Conservation (phyloP, 1,140 invertebrate genomes). For the Subanguina moxae region DNA sequence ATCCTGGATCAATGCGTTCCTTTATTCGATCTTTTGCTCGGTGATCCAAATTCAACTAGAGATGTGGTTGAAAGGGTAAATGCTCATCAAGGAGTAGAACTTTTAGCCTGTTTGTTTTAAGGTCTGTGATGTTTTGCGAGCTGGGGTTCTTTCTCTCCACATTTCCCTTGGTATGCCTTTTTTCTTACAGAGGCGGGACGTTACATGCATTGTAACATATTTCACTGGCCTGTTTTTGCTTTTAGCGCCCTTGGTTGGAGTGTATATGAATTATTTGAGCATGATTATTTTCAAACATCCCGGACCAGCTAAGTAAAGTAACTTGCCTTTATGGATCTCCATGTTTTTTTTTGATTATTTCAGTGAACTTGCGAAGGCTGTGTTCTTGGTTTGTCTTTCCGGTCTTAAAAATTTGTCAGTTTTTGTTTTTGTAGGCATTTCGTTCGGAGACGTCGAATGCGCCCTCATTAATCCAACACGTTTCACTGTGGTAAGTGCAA, state of each 20-base stretch:
- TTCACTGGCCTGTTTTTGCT: too few species aligned
- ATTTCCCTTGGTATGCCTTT: background rate
- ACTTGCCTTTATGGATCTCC: background rate
- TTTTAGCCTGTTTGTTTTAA: background rate
- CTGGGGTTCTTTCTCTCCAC: background rate
- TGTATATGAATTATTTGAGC: background rate
- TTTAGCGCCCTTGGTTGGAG: background rate
- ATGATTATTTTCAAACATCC: slow-evolving; percentile 3
- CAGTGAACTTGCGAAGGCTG: background rate
- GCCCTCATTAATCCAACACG: background rate
- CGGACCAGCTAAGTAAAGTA: background rate
- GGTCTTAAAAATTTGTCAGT: background rate
- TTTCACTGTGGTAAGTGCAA: background rate
- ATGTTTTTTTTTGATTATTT: background rate
- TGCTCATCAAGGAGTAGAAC: background rate
- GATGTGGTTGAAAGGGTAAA: background rate
- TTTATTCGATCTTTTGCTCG: background rate
- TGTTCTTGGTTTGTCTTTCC: background rate
- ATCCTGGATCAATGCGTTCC: background rate
- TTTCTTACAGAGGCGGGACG: too few species aligned
- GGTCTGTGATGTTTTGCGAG: background rate
- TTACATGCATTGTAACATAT: too few species aligned
- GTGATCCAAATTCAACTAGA: background rate
- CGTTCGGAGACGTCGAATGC: background rate
- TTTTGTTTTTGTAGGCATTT: background rate